Evolutionary conservation across 2,888 invertebrate species (phyloP).

Genomic region (Schizotus pectinicornis): DNA sequence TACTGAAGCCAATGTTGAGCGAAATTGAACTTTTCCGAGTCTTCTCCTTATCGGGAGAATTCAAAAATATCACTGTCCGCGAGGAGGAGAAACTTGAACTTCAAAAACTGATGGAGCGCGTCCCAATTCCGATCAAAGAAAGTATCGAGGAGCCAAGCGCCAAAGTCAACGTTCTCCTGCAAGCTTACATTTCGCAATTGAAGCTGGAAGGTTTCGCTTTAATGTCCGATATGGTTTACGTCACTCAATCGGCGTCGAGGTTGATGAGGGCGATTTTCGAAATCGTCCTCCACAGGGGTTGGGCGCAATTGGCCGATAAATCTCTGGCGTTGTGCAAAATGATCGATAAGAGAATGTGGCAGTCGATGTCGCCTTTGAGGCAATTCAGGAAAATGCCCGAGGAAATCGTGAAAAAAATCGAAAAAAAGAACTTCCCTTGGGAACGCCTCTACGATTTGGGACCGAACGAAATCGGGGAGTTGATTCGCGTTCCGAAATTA

Average conservation of each 20-base stretch:
- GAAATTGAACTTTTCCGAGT: constrained; percentile 98
- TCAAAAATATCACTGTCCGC: constrained; percentile 88
- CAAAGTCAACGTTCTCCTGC: constrained; percentile 93
- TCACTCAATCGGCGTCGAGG: constrained; percentile 95
- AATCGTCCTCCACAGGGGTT: constrained; percentile 85
- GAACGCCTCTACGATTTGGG: constrained; percentile 94
- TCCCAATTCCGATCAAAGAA: constrained; percentile 99
- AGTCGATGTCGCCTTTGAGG: constrained; percentile 96
- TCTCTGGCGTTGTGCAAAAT: constrained; percentile 96
- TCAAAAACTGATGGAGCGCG: constrained; percentile 91
- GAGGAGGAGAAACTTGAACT: constrained; percentile 98
- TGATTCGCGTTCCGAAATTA: constrained; percentile 87
- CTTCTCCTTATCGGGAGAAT: constrained; percentile 98
- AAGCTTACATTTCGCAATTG: constrained; percentile 97
- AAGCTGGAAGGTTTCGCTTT: constrained; percentile 98
- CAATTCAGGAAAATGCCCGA: constrained; percentile 98
- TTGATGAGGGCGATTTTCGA: constrained; percentile 97
- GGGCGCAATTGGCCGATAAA: constrained; percentile 98
- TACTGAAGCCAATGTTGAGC: constrained; percentile 93
- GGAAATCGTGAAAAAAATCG: constrained; percentile 95
- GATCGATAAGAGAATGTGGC: constrained; percentile 99
- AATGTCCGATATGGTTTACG: constrained; percentile 99
- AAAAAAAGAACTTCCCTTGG: constrained; percentile 97
- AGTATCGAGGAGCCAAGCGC: constrained; percentile 98
- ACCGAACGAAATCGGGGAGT: constrained; percentile 96